Evolutionary conservation across 2,888 invertebrate species (phyloP).

Genomic region (Meandrusa payeni): DNA sequence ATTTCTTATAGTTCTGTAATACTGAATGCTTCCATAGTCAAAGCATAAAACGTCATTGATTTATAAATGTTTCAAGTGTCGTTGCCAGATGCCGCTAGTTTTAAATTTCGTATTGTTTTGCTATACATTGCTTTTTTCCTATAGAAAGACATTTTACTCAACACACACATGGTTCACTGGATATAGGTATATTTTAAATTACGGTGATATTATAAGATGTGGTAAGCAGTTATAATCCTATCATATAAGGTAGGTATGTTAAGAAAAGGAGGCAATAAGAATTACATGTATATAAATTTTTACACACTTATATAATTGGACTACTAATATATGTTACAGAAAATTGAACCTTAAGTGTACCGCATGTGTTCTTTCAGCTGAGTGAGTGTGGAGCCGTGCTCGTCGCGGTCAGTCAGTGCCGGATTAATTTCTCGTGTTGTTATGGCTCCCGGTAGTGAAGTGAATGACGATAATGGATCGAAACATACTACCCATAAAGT

Average conservation of each 20-base stretch:
- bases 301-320: slow-evolving; percentile 32
- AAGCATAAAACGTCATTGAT: slow-evolving; percentile 34
- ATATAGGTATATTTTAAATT: background rate
- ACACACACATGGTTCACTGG: slow-evolving; percentile 16
- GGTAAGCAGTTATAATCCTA: slow-evolving; percentile 5
- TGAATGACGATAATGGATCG: slow-evolving; percentile 76
- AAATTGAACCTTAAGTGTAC: slow-evolving; percentile 73
- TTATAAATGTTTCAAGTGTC: slow-evolving; percentile 20
- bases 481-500: slow-evolving; percentile 73
- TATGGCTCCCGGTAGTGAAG: slow-evolving; percentile 81
- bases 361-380: slow-evolving; percentile 80
- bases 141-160: background rate
- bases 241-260: slow-evolving; percentile 22
- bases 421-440: slow-evolving; percentile 79
- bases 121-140: slow-evolving; percentile 15
- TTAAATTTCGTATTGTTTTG: background rate
- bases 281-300: slow-evolving; percentile 11
- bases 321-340: slow-evolving; percentile 44
- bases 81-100: slow-evolving; percentile 32
- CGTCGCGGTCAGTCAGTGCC: slow-evolving; percentile 73
- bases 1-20: no score
- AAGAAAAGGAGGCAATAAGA: background rate
- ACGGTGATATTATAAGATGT: background rate
- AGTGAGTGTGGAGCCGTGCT: slow-evolving; percentile 65
- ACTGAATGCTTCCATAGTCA: slow-evolving; percentile 22